Evolutionary conservation across 2,888 invertebrate species (phyloP), one percentile per base, ranked within the genome.

Genomic region (Chymomyza fuscimana): DNA sequence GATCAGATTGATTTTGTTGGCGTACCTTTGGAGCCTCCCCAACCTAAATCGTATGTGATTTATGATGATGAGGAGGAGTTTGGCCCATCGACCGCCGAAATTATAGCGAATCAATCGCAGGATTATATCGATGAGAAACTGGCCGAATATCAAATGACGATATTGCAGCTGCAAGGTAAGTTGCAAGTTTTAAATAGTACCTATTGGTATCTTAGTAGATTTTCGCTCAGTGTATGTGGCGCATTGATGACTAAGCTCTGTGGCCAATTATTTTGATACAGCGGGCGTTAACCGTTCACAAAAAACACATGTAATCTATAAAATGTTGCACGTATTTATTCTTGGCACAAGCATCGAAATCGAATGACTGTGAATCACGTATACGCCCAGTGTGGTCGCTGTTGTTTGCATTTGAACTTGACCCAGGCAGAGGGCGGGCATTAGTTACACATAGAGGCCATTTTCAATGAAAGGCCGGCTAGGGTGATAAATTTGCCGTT

Each of bases 41-140:
- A 94, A 85, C 94, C 94, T 79, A 93, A 93, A 93, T 93, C 94
- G 76, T 93, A 94, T 82, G 93, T 94, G 78, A 80, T 92, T 87
- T 91, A 91, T 86, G 94, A 94, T 88, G 94, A 94, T 63, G 95
- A 96, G 69, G 96, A 95, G 89, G 95, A 95, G 78, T 93, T 95
- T 81, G 96, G 97, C 59, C 96, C 96, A 10, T 96, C 97, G 72
- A 97, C 97, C 19, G 97, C 97, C 61, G 97, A 97, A 92, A 97
- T 97, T 86, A 97, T 97, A 86, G 97, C 97, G 75, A 96, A 95
- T 91, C 98, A 98, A 92, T 97, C 97, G 72, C 97, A 98, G 93
- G 97, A 98, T 92, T 98, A 97, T 92, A 95, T 98, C 78, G 98
- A 98, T 91, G 98, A 98, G 92, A 96, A 97, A 92, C 94, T 98